Conservation (phyloP, 2,888 invertebrate species). For the Thera britannica region DNA sequence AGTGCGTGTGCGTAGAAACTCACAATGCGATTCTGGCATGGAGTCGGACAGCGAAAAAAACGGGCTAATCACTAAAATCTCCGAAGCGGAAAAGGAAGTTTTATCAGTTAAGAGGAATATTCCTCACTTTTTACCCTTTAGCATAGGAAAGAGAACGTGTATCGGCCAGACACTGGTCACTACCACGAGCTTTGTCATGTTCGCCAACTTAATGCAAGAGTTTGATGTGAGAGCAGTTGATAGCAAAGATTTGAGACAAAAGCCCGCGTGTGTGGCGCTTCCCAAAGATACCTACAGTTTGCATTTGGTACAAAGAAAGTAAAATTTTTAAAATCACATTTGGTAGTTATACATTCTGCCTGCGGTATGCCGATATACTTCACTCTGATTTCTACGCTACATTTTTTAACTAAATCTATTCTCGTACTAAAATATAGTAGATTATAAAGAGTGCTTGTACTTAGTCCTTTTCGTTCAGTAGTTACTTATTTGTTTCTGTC, state of each 20-base stretch:
- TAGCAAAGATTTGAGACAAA: conserved; percentile 80
- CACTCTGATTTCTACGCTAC: neutral
- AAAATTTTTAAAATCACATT: conserved; percentile 44
- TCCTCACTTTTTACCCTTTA: conserved; percentile 93
- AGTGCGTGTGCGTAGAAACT: conserved; percentile 65
- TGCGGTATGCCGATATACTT: conserved; percentile 14
- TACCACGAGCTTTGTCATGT: conserved; percentile 89
- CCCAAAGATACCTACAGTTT: conserved; percentile 89
- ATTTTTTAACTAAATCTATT: too few species aligned
- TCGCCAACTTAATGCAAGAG: conserved; percentile 89
- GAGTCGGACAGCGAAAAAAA: conserved; percentile 77
- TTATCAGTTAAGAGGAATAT: conserved; percentile 81
- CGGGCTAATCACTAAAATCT: conserved; percentile 52
- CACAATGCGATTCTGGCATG: conserved; percentile 84
- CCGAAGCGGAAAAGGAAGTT: conserved; percentile 66
- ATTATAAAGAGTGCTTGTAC: too few species aligned
- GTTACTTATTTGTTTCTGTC: too few species aligned
- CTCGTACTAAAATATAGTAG: too few species aligned
- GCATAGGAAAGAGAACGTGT: conserved; percentile 94
- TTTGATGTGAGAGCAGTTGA: conserved; percentile 87
- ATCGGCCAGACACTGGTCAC: conserved; percentile 93
- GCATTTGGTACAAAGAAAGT: conserved; percentile 82
- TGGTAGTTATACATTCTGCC: conserved; percentile 15
- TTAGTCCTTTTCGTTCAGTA: too few species aligned
- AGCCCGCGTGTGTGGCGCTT: conserved; percentile 89